Percentiles rank a stretch among this genome's conserved stretches.
phyloP scores from a whole-genome alignment of 2,888 invertebrate species.

The Lypha dubia region DNA sequence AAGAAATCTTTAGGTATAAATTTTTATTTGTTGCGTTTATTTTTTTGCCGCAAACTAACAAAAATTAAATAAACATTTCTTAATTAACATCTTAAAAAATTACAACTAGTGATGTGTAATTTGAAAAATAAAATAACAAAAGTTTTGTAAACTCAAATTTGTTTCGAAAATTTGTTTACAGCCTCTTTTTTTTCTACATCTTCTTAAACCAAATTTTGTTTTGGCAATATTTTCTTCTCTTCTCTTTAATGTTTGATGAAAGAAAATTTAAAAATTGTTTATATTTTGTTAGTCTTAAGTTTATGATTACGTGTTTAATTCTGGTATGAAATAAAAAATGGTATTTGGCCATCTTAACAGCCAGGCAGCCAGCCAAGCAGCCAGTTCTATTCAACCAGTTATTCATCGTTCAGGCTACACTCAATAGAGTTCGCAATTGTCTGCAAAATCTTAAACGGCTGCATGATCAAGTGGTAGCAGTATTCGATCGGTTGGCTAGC shows the following conservation, averaged over 20 bases:
- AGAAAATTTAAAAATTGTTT: slow-evolving; percentile 39
- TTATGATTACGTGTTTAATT: slow-evolving; percentile 59
- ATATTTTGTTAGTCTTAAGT: neutral
- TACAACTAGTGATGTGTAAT: neutral
- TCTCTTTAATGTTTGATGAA: slow-evolving; percentile 29
- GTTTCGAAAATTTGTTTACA: neutral
- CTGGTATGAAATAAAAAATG: slow-evolving; percentile 43
- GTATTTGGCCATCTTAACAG: slow-evolving; percentile 33
- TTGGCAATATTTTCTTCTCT: slow-evolving; percentile 30
- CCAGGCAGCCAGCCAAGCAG: slow-evolving; percentile 16
- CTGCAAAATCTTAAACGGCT: slow-evolving; percentile 49
- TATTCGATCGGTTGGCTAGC: neutral
- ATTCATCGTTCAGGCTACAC: slow-evolving; percentile 36
- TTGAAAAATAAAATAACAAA: neutral
- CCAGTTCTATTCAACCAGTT: slow-evolving; percentile 3
- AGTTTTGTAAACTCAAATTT: neutral
- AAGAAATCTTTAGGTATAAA: no score
- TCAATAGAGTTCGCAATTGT: slow-evolving; percentile 58
- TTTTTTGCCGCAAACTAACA: no score
- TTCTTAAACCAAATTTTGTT: slow-evolving; percentile 36
- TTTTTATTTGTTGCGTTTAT: no score
- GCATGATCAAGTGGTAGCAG: slow-evolving; percentile 30
- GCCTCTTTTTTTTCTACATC: neutral
- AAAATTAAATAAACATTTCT: no score
- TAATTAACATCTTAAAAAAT: neutral